A percentile compares a stretch with the other conserved stretches of the same genome.
Conservation (phyloP, 2,797 vertebrate species). For the Ficedula albicollis region DNA sequence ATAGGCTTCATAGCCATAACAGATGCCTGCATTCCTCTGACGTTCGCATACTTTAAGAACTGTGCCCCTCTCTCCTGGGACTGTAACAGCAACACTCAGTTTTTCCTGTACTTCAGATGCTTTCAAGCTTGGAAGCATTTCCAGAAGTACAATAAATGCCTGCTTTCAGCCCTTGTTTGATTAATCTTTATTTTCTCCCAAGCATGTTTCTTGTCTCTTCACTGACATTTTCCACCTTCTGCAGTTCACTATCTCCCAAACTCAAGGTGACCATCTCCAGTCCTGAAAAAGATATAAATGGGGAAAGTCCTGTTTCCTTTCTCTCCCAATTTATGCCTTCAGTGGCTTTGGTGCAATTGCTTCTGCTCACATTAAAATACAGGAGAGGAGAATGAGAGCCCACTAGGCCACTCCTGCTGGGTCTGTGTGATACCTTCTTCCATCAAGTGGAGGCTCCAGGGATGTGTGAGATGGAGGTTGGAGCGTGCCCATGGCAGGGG, state of each 20-base stretch:
- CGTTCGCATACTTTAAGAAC: not conserved
- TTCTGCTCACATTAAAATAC: not conserved
- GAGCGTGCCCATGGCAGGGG: not conserved
- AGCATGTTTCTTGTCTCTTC: not conserved
- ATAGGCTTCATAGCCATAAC: not conserved
- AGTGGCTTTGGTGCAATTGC: not conserved
- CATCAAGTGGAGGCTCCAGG: not conserved
- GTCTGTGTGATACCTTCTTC: not conserved
- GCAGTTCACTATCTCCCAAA: not conserved
- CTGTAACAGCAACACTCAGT: not conserved
- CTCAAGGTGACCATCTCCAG: not conserved
- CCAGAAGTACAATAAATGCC: not conserved
- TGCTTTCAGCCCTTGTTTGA: not conserved
- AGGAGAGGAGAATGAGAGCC: not conserved
- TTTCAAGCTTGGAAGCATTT: not conserved
- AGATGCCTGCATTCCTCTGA: not conserved
- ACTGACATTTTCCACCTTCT: not conserved
- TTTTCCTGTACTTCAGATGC: not conserved
- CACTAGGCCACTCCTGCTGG: not conserved
- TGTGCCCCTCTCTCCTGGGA: constrained; percentile 1
- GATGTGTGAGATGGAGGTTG: not conserved
- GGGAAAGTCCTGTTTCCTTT: not conserved
- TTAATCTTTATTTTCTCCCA: not conserved
- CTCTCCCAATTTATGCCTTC: not conserved
- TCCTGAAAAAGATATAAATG: not conserved